phyloP scores from a whole-genome alignment of 2,888 invertebrate species.

The Thecophora atra region DNA sequence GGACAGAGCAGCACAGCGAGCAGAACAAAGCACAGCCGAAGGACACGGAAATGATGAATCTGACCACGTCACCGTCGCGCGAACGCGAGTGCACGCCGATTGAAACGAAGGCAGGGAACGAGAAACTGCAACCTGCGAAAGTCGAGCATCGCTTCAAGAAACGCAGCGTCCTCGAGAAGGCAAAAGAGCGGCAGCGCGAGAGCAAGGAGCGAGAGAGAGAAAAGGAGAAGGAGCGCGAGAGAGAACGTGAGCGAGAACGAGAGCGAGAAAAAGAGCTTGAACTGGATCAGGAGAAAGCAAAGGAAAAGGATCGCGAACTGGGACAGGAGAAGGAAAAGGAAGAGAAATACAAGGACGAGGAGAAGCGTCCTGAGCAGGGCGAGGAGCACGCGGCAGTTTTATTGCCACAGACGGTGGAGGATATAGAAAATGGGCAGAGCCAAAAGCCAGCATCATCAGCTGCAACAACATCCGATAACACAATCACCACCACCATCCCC shows the following conservation, averaged over 20 bases:
- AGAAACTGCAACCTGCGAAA: constrained; percentile 37
- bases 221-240: constrained; percentile 14
- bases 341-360: constrained; percentile 3
- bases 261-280: constrained; percentile 3
- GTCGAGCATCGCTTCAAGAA: constrained; percentile 40
- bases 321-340: constrained; percentile 28
- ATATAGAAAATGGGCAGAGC: constrained; percentile 54
- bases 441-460: constrained; percentile 13
- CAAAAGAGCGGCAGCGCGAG: constrained; percentile 30
- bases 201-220: constrained; percentile 12
- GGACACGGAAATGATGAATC: constrained; percentile 13
- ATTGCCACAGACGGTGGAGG: constrained; percentile 56
- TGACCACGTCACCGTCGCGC: not conserved
- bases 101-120: constrained; percentile 14
- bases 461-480: constrained; percentile 27
- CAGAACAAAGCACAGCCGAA: constrained; percentile 29
- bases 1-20: constrained; percentile 33
- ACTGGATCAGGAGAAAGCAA: not conserved
- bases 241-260: constrained; percentile 11
- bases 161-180: constrained; percentile 30
- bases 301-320: not conserved
- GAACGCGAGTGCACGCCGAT: constrained; percentile 3
- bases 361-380: constrained; percentile 3
- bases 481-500: constrained; percentile 28
- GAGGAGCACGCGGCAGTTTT: constrained; percentile 12